Percentiles rank a stretch among this genome's conserved stretches.
Conservation (phyloP, 2,797 vertebrate genomes). For the Sylvilagus floridanus region DNA sequence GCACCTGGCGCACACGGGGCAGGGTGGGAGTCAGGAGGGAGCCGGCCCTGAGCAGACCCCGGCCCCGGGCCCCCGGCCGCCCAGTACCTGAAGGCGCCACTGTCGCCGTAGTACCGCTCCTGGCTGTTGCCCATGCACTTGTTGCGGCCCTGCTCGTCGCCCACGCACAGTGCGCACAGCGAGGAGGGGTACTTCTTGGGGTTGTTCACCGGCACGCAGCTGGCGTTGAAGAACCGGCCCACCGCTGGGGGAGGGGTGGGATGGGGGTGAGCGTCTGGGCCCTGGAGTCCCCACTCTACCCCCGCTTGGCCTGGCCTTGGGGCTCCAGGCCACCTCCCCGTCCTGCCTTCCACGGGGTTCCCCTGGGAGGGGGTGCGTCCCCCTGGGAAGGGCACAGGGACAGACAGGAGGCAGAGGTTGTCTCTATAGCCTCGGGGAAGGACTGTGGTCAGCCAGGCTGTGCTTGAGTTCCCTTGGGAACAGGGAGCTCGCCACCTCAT, state of each 20-base stretch:
- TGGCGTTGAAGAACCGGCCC: constrained; percentile 92
- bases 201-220: constrained; percentile 94
- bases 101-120: constrained; percentile 93
- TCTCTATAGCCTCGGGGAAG: too few relatives aligned
- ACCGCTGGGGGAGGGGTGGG: constrained; percentile 87
- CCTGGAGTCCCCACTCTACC: too few relatives aligned
- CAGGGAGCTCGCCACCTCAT: not conserved
- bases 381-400: too few relatives aligned
- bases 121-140: constrained; percentile 92
- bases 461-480: not conserved
- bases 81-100: constrained; percentile 96
- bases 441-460: not conserved
- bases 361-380: too few relatives aligned
- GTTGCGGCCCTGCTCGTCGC: constrained; percentile 89
- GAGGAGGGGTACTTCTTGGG: constrained; percentile 89
- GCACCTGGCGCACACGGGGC: constrained; percentile 89
- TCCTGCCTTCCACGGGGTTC: too few relatives aligned
- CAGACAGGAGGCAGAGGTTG: too few relatives aligned
- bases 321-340: too few relatives aligned
- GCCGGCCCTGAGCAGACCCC: fast-evolving
- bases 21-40: not conserved
- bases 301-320: too few relatives aligned
- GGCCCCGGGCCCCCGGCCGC: fast-evolving
- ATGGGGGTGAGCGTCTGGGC: not conserved
- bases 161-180: constrained; percentile 93